Conservation (phyloP, 2,113 vertebrate species). For the Leucopsar rothschildi region DNA sequence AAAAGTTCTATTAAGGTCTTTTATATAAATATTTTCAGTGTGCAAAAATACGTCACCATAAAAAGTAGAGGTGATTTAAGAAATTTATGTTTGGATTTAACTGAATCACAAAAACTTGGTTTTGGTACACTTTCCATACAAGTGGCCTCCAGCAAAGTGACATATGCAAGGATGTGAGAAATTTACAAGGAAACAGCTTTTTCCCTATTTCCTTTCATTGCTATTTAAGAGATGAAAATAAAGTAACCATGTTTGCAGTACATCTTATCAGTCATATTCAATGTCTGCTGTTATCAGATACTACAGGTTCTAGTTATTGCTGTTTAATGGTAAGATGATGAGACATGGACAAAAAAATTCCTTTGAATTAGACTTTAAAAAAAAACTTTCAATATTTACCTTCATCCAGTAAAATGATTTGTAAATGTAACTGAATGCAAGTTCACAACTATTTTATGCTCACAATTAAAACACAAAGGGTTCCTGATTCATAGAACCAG, state of each 20-base stretch:
- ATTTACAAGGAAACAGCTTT: background rate
- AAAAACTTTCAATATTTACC: background rate
- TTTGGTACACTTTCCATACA: background rate
- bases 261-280: background rate
- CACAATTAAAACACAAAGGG: background rate
- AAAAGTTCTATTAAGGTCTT: background rate
- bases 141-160: background rate
- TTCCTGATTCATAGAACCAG: background rate
- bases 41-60: background rate
- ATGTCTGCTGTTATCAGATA: background rate
- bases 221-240: background rate
- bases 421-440: background rate
- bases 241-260: background rate
- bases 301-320: background rate
- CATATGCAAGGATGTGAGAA: background rate
- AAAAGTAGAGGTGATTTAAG: background rate
- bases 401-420: background rate
- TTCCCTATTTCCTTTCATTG: background rate
- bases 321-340: background rate
- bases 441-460: background rate
- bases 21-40: background rate
- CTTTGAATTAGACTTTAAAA: background rate
- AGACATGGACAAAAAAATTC: background rate
- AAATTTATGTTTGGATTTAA: background rate
- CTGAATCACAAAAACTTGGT: background rate